Evolutionary conservation across 2,797 vertebrate genomes (phyloP).

Genomic region (Diceros bicornis): DNA sequence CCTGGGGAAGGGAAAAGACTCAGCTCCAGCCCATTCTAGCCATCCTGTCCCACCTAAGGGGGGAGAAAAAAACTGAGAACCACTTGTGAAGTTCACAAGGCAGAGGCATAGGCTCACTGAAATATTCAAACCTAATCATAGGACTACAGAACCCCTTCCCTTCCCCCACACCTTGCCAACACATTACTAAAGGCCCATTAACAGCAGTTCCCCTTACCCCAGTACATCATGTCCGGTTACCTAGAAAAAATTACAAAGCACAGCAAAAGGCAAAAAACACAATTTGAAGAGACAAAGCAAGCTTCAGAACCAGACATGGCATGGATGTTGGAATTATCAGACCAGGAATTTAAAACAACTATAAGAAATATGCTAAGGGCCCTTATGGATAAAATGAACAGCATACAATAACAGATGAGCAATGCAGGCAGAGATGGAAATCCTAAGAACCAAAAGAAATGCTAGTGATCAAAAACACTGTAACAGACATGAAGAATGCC

Average conservation of each 20-base stretch:
- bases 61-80: background rate
- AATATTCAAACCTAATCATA: background rate
- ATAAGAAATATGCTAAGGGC: background rate
- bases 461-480: background rate
- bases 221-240: background rate
- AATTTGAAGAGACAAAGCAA: slow-evolving; percentile 1
- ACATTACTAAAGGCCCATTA: background rate
- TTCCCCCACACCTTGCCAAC: background rate
- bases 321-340: background rate
- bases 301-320: background rate
- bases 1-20: background rate
- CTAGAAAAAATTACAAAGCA: background rate
- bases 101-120: background rate
- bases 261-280: background rate
- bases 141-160: background rate
- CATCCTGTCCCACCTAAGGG: background rate
- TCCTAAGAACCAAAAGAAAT: background rate
- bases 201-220: background rate
- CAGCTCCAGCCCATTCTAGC: background rate
- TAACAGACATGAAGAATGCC: background rate
- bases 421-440: background rate
- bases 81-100: background rate
- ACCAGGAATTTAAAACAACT: background rate
- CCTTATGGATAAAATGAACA: background rate
- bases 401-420: background rate